Conservation (phyloP, 2,888 invertebrate genomes). For the Bombyx huttoni region DNA sequence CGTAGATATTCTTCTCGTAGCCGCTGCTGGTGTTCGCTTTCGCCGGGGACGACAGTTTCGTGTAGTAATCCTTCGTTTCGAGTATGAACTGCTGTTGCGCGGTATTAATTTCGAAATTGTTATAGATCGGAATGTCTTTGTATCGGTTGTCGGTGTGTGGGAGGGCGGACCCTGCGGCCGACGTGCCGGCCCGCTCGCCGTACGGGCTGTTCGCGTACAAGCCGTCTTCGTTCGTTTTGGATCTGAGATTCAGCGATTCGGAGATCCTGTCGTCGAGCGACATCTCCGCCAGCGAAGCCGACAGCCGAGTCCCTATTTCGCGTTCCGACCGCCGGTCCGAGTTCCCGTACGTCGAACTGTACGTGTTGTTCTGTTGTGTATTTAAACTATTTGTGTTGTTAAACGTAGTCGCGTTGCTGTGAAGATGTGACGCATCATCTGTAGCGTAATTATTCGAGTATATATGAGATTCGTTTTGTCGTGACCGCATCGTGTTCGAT, state of each 20-base stretch:
- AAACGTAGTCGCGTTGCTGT: neutral
- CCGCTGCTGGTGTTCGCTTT: conserved; percentile 28
- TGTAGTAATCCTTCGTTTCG: conserved; percentile 60
- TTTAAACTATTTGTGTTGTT: neutral
- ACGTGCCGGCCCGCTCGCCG: conserved; percentile 22
- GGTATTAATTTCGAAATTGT: conserved; percentile 43
- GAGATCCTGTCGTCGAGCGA: conserved; percentile 64
- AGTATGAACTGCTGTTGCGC: conserved; percentile 47
- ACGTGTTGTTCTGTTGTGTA: neutral
- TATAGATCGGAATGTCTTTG: conserved; percentile 46
- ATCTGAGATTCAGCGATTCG: conserved; percentile 60
- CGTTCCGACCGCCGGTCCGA: conserved; percentile 31
- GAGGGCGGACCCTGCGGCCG: too few relatives aligned
- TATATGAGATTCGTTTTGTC: conserved; percentile 39
- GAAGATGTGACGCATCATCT: neutral
- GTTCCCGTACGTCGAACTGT: conserved; percentile 24
- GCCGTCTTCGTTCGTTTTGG: conserved; percentile 45
- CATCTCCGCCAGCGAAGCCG: conserved; percentile 36
- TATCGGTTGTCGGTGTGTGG: conserved; percentile 25
- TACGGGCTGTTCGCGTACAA: conserved; percentile 36
- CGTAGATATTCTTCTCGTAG: conserved; percentile 61
- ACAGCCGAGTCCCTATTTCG: conserved; percentile 23
- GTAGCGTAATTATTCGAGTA: conserved; percentile 11
- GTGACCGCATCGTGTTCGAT: conserved; percentile 11
- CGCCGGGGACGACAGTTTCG: conserved; percentile 45